Base-by-base conservation (phyloP, 92 coral and sea anemone species). In the Plumapathes pennacea region DNA sequence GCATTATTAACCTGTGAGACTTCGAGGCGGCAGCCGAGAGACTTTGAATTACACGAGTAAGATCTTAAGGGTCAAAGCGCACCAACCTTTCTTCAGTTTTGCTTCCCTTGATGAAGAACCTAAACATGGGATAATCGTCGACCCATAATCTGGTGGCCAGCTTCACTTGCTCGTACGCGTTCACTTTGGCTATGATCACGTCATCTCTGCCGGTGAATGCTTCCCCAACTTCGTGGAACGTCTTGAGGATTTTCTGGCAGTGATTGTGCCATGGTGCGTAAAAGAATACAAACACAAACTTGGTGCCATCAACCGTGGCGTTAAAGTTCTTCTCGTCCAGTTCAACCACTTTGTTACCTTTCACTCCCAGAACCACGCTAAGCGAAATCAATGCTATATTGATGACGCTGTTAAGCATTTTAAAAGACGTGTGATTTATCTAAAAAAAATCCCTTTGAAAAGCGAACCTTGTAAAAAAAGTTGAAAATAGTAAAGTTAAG, bases 71-170 rank as follows among this genome's bases (percentile, higher is more conserved):
- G n/a, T 25, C 30, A 43, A 13, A 14, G 7, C 22, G 28, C 41
- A 77, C 99, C 81, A 69, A 94, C 99, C 88, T 88, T 56, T 94
- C 99, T 34, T 85, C 94, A 37, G 96, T 89, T 3, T 50, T 75
- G 55, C 99, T 94, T 39, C 99, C 99, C 54, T 94, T 94, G 29
- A 88, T 50, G 40, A 94, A 94, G 67, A 77, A 94, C 15, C 90
- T 77, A 39, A 84, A 94, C n/a, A 76, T 60, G 1, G 99, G 99
- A 53, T 86, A 94, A 6, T 72, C 56, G 42, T 94, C 99, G 8
- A 94, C 46, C 99, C 99, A 94, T 67, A 43, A 94, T 53, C 85
- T 61, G 4, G 94, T 94, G 3, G 87, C 94, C 59, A 94, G 64
- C 37, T 84, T 94, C 28, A 84, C 70, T 43, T 94, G 96, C 43